Percentiles rank a stretch among this genome's conserved stretches.
phyloP scores from a whole-genome alignment of 1,140 invertebrate species.

The Polyergus mexicanus region DNA sequence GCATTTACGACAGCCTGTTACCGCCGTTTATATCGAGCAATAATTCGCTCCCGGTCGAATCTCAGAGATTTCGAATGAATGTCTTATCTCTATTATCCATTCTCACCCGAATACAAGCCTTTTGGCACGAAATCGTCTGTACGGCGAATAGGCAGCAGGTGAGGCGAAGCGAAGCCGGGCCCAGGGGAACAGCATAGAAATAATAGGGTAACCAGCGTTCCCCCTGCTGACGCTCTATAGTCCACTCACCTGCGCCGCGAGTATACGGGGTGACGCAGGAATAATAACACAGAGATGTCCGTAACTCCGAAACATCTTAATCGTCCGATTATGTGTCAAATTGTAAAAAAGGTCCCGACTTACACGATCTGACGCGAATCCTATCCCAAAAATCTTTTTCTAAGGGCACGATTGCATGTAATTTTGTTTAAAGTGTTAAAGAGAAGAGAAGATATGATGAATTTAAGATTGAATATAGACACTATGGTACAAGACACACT shows the following conservation, averaged over 20 bases:
- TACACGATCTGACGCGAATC: background rate
- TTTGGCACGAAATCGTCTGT: conserved; percentile 56
- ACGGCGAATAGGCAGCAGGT: conserved; percentile 67
- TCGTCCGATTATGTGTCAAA: background rate
- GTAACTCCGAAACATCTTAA: background rate
- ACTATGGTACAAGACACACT: no score
- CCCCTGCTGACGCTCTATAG: conserved; percentile 81
- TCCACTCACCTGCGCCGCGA: conserved; percentile 77
- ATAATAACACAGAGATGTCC: background rate
- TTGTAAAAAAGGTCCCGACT: background rate
- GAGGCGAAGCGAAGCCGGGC: conserved; percentile 79
- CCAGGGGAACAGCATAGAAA: conserved; percentile 79
- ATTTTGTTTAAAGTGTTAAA: background rate
- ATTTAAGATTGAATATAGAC: background rate
- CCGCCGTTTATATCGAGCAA: background rate
- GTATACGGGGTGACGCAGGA: conserved; percentile 77
- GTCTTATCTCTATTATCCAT: conserved; percentile 18
- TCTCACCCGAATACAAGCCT: conserved; percentile 41
- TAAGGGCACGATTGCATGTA: background rate
- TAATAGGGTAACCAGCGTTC: conserved; percentile 81
- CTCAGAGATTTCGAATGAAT: conserved; percentile 34
- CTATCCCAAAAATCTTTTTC: background rate
- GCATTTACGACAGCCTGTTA: conserved; percentile 16
- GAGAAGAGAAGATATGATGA: background rate
- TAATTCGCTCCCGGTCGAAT: background rate